Conservation (phyloP, 2,113 vertebrate species). For the Nibea albiflora region DNA sequence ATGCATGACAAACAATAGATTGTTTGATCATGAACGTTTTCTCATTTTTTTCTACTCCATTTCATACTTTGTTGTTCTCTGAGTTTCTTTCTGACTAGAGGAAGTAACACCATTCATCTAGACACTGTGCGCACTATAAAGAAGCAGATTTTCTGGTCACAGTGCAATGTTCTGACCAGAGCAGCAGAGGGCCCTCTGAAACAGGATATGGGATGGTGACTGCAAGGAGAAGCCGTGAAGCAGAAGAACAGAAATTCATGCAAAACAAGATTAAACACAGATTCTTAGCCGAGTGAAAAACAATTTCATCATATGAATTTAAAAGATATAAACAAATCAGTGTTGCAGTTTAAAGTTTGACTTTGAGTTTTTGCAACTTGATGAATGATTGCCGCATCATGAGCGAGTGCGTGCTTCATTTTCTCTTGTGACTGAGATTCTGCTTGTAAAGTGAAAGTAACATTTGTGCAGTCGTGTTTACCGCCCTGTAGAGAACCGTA, state of each 20-base stretch:
- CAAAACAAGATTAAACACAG: neutral
- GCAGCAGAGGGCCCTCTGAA: slow-evolving; percentile 51
- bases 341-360: too few relatives aligned
- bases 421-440: slow-evolving; percentile 9
- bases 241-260: neutral
- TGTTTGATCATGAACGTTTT: too few relatives aligned
- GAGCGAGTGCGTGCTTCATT: neutral
- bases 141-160: neutral
- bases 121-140: too few relatives aligned
- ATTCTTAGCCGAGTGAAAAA: neutral
- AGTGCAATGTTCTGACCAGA: neutral
- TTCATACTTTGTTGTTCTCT: too few relatives aligned
- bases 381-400: neutral
- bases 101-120: too few relatives aligned
- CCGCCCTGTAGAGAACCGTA: slow-evolving; percentile 29
- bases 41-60: too few relatives aligned
- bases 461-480: slow-evolving; percentile 15
- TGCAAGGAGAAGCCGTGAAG: neutral
- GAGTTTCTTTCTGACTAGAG: too few relatives aligned
- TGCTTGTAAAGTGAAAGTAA: slow-evolving; percentile 20
- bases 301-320: neutral
- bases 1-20: too few relatives aligned
- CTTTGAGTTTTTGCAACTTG: neutral
- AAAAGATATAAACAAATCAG: neutral
- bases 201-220: slow-evolving; percentile 2